A percentile compares a stretch with the other conserved stretches of the same genome.
phyloP scores from a whole-genome alignment of 1,140 invertebrate species.

The Melanaphis sacchari region DNA sequence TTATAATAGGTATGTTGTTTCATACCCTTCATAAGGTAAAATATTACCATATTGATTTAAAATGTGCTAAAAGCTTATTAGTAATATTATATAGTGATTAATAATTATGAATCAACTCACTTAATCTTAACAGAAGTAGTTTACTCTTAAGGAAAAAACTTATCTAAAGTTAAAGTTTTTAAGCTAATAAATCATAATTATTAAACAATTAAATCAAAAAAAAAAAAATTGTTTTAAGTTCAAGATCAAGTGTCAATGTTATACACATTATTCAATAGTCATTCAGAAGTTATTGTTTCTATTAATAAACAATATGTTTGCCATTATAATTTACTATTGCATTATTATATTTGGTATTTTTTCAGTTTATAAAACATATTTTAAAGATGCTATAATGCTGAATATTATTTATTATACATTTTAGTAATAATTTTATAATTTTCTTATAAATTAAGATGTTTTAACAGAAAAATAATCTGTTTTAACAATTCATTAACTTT shows the following conservation, averaged over 20 bases:
- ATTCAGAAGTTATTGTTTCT: not conserved
- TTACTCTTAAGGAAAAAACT: not conserved
- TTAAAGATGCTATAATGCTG: too few relatives aligned
- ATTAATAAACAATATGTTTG: not conserved
- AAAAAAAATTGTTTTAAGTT: not conserved
- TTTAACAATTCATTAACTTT: too few relatives aligned
- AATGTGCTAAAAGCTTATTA: not conserved
- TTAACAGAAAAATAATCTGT: too few relatives aligned
- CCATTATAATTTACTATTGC: too few relatives aligned
- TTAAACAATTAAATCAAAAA: not conserved
- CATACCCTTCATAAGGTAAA: not conserved
- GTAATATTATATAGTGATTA: not conserved
- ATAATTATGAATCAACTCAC: not conserved
- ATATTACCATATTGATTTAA: not conserved
- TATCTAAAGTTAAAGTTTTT: not conserved
- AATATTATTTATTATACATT: not conserved
- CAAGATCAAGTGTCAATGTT: not conserved
- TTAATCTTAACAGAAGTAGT: not conserved
- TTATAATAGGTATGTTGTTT: not conserved
- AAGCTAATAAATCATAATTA: not conserved
- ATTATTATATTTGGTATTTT: not conserved
- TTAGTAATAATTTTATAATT: not conserved
- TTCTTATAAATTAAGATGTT: too few relatives aligned
- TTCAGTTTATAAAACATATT: not conserved
- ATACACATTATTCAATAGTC: not conserved